These are phyloP conservation scores for Cephalophus harveyi DNA, from an alignment of 2,113 vertebrate genomes.

Conservation along the genomic window DNA sequence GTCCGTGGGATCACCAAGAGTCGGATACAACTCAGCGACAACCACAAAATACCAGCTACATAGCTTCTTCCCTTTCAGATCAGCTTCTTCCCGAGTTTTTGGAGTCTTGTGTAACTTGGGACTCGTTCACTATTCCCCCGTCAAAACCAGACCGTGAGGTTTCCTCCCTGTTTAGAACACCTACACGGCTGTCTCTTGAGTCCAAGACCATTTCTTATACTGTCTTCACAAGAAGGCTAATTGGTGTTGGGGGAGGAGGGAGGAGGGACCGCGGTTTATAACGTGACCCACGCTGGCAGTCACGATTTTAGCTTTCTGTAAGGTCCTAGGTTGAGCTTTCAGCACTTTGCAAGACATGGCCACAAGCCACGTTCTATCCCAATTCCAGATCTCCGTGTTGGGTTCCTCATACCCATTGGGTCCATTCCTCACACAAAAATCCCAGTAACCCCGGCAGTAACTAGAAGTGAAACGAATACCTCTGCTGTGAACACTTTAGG, in stretches of 20 bases:
- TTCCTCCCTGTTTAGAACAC: background rate
- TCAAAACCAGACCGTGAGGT: background rate
- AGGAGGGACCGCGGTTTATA: background rate
- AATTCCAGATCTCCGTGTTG: background rate
- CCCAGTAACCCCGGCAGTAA: background rate
- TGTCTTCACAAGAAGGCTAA: background rate
- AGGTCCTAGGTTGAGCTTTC: slow-evolving; percentile 16
- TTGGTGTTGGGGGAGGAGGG: background rate
- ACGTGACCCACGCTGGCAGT: background rate
- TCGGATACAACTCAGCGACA: background rate
- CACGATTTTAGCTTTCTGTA: slow-evolving; percentile 27
- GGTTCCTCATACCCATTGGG: background rate
- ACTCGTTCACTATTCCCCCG: background rate
- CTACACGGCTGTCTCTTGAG: background rate
- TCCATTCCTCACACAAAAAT: slow-evolving; percentile 10
- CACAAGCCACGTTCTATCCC: background rate
- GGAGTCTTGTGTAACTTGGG: background rate
- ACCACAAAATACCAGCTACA: background rate
- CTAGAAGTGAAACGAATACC: background rate
- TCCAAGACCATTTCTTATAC: background rate
- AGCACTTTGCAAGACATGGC: background rate
- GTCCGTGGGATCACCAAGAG: background rate
- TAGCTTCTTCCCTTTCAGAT: background rate
- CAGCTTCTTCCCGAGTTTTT: background rate
- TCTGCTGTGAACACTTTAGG: background rate